These are phyloP conservation scores for Bubo blakistoni DNA, from an alignment of 2,113 vertebrate genomes.

Conservation along the genomic window DNA sequence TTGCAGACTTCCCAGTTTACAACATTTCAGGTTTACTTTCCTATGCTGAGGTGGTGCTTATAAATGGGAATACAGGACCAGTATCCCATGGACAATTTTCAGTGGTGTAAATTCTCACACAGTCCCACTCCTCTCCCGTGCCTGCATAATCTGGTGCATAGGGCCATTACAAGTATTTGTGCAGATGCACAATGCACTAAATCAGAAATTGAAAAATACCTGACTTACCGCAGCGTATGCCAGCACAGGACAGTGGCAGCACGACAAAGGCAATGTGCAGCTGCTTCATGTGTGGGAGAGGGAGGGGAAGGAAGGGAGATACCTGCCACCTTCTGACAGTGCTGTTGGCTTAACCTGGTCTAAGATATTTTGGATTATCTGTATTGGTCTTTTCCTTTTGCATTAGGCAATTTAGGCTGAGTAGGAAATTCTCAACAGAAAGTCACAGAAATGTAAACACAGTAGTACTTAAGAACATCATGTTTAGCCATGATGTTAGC, in stretches of 20 bases:
- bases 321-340: neutral
- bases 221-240: accelerated
- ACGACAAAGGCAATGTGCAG: accelerated
- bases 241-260: neutral
- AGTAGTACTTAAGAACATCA: neutral
- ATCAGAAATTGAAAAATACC: neutral
- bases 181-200: neutral
- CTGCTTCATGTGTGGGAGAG: neutral
- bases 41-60: neutral
- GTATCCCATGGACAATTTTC: neutral
- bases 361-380: neutral
- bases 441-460: neutral
- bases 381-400: neutral
- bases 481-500: neutral
- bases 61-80: neutral
- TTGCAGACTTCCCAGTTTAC: neutral
- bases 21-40: neutral
- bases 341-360: neutral
- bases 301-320: neutral
- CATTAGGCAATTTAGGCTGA: neutral
- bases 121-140: neutral
- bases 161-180: neutral
- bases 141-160: neutral
- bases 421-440: neutral
- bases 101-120: neutral